A percentile compares a stretch with the other conserved stretches of the same genome.
phyloP scores from a whole-genome alignment of 2,888 invertebrate genomes.

The Galeopsomyia nigrocyanea region DNA sequence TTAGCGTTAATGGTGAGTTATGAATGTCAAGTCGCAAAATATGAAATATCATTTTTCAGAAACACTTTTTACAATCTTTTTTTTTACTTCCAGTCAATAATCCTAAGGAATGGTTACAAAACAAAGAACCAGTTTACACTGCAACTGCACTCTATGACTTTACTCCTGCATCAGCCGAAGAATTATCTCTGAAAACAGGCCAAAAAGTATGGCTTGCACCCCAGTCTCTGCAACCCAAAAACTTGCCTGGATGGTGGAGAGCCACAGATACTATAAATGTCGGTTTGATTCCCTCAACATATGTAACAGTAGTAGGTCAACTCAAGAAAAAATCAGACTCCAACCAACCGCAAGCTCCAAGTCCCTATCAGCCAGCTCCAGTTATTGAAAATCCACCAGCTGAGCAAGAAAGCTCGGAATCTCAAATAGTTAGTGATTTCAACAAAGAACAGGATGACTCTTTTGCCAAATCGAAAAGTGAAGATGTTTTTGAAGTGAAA shows the following conservation, averaged over 20 bases:
- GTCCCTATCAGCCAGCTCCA: conserved; percentile 20
- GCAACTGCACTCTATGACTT: conserved; percentile 84
- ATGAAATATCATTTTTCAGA: background rate
- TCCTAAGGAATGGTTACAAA: conserved; percentile 77
- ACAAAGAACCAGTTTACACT: conserved; percentile 72
- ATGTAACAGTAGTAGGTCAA: conserved; percentile 60
- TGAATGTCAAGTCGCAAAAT: background rate
- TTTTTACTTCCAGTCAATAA: conserved; percentile 71
- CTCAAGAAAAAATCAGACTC: conserved; percentile 58
- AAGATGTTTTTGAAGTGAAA: conserved; percentile 35
- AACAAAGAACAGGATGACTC: conserved; percentile 20
- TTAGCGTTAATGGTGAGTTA: conserved; percentile 55
- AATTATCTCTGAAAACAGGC: conserved; percentile 82
- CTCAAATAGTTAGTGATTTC: conserved; percentile 30
- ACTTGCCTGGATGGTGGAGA: conserved; percentile 65
- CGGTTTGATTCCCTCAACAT: conserved; percentile 62
- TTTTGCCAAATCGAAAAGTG: conserved; percentile 35
- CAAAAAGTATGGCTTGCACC: conserved; percentile 88
- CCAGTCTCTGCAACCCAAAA: conserved; percentile 81
- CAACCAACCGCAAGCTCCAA: conserved; percentile 23
- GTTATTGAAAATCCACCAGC: conserved; percentile 7
- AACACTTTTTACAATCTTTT: background rate
- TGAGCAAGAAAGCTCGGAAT: conserved; percentile 24
- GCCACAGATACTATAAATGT: conserved; percentile 61
- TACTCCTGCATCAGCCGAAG: conserved; percentile 78